These are phyloP conservation scores for Cartodere bifasciata DNA, from an alignment of 2,888 invertebrate species.

Conservation along the genomic window DNA sequence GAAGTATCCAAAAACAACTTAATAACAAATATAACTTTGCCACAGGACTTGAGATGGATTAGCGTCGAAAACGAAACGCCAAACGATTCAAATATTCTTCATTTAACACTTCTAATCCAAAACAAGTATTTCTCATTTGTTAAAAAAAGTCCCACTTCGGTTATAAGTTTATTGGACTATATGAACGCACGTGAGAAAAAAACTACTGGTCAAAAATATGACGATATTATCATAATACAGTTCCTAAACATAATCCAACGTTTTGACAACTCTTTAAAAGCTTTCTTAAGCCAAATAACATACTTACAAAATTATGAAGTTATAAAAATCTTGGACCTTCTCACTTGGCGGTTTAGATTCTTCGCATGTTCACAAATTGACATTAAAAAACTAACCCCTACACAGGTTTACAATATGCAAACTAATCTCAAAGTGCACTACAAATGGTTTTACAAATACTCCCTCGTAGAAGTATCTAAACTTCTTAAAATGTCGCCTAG, in stretches of 20 bases:
- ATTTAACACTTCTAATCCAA: no score
- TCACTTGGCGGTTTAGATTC: slow-evolving; percentile 40
- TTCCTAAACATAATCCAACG: slow-evolving; percentile 38
- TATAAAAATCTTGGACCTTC: slow-evolving; percentile 35
- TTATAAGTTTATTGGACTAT: slow-evolving; percentile 39
- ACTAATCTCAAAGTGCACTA: slow-evolving; percentile 55
- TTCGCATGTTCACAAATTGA: slow-evolving; percentile 31
- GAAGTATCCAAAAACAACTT: no score
- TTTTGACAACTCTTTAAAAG: slow-evolving; percentile 36
- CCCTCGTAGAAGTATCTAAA: slow-evolving; percentile 30
- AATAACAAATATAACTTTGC: no score
- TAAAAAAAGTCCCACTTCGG: no score
- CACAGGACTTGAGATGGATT: no score
- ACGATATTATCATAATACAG: slow-evolving; percentile 42
- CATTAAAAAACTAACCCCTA: slow-evolving; percentile 16
- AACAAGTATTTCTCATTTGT: no score
- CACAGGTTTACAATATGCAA: slow-evolving; percentile 36
- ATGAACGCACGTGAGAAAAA: slow-evolving; percentile 32
- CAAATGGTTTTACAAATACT: slow-evolving; percentile 60
- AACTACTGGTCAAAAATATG: slow-evolving; percentile 36
- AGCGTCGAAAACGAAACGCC: no score
- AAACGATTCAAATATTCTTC: no score
- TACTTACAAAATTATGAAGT: slow-evolving; percentile 32
- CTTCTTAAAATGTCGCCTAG: slow-evolving; percentile 16
- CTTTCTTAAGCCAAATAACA: slow-evolving; percentile 31